phyloP scores from a whole-genome alignment of 2,113 vertebrate genomes.

The Tragulus kanchil region DNA sequence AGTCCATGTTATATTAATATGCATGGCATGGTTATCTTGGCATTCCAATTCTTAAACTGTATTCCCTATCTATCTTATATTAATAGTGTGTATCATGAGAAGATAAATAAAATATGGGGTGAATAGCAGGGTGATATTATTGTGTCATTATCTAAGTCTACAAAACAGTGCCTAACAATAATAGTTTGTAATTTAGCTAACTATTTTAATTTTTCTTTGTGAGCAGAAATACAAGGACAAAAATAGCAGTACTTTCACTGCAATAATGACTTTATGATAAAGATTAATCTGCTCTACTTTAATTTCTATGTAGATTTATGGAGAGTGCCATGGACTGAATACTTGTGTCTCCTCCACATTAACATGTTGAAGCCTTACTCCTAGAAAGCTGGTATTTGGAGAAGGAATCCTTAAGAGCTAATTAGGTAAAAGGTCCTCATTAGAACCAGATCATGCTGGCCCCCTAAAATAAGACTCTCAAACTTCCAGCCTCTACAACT shows the following conservation, averaged over 20 bases:
- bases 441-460: no score
- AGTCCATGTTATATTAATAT: neutral
- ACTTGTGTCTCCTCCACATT: neutral
- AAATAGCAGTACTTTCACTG: neutral
- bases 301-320: neutral
- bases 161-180: neutral
- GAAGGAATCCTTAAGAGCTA: neutral
- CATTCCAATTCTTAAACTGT: neutral
- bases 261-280: neutral
- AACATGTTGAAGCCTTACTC: neutral
- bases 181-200: constrained; percentile 19
- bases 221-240: neutral
- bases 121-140: neutral
- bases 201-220: neutral
- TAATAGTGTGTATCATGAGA: neutral
- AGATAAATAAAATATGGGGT: neutral
- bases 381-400: neutral
- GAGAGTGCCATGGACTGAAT: neutral
- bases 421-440: neutral
- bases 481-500: neutral
- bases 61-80: neutral
- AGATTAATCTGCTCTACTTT: neutral
- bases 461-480: neutral
- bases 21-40: neutral
- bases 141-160: neutral